phyloP scores from a whole-genome alignment of 2,888 invertebrate genomes.

The Tridacna gigas region DNA sequence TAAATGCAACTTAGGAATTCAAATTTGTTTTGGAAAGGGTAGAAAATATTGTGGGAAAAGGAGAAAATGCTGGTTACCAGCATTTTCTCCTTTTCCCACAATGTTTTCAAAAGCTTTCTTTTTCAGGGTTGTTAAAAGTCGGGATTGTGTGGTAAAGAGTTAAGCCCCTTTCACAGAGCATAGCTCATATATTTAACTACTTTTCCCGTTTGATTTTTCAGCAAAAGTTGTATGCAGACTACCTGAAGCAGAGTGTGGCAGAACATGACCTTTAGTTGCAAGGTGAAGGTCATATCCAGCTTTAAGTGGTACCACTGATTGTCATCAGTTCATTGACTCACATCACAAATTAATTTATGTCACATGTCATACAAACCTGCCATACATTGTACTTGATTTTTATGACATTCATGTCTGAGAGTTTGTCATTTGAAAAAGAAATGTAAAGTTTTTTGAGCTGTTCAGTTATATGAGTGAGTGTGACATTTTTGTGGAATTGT shows the following conservation, averaged over 20 bases:
- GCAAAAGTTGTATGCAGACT: constrained; percentile 86
- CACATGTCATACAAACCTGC: neutral
- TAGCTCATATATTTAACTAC: neutral
- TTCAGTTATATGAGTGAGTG: too few relatives aligned
- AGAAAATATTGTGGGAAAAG: neutral
- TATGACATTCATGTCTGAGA: too few relatives aligned
- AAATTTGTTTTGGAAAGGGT: too few relatives aligned
- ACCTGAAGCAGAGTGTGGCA: constrained; percentile 86
- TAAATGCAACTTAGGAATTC: too few relatives aligned
- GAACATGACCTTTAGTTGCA: constrained; percentile 85
- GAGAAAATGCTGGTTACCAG: neutral
- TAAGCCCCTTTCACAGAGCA: too few relatives aligned
- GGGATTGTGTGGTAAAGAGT: too few relatives aligned
- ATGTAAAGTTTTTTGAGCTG: too few relatives aligned
- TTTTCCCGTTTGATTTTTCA: constrained; percentile 72
- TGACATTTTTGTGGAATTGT: too few relatives aligned
- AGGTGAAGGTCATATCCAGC: neutral
- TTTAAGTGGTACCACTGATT: neutral
- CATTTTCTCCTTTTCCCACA: constrained; percentile 2
- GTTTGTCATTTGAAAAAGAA: too few relatives aligned
- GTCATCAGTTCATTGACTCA: neutral
- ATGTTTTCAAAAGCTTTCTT: neutral
- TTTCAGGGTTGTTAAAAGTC: too few relatives aligned
- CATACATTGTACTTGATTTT: too few relatives aligned
- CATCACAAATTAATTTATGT: constrained; percentile 24